phyloP scores from a whole-genome alignment of 2,797 vertebrate species.

The Gallinago solitaria region DNA sequence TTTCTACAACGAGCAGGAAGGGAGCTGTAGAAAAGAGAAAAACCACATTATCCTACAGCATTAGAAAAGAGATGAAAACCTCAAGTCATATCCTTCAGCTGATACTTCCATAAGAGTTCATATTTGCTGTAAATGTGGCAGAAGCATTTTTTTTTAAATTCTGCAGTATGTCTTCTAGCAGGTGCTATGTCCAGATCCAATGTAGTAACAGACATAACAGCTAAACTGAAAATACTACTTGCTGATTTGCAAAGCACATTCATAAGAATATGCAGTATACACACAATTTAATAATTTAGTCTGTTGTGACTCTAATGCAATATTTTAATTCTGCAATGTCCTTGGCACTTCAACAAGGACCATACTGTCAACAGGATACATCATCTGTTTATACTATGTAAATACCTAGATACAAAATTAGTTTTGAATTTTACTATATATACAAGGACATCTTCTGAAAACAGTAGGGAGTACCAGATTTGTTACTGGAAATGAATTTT shows the following conservation, averaged over 20 bases:
- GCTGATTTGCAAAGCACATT: constrained; percentile 26
- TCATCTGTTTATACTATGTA: neutral
- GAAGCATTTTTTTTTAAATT: neutral
- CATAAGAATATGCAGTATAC: constrained; percentile 13
- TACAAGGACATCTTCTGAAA: constrained; percentile 24
- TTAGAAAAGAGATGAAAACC: neutral
- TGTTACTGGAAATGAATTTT: neutral
- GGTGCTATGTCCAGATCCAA: neutral
- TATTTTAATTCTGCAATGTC: constrained; percentile 15
- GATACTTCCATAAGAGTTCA: neutral
- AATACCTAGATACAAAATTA: neutral
- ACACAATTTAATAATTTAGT: constrained; percentile 13
- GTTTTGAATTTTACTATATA: constrained; percentile 3
- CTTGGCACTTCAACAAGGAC: constrained; percentile 11
- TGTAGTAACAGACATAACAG: neutral
- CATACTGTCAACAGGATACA: neutral
- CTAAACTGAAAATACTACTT: constrained; percentile 21
- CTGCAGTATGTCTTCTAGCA: neutral
- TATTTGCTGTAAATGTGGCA: neutral
- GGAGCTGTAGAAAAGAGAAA: neutral
- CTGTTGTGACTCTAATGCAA: constrained; percentile 6
- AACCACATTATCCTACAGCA: neutral
- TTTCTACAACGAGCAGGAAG: neutral
- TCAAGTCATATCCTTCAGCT: neutral
- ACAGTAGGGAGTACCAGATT: neutral